Evolutionary conservation across 2,797 vertebrate genomes (phyloP).

Genomic region (Eleutherodactylus coqui): DNA sequence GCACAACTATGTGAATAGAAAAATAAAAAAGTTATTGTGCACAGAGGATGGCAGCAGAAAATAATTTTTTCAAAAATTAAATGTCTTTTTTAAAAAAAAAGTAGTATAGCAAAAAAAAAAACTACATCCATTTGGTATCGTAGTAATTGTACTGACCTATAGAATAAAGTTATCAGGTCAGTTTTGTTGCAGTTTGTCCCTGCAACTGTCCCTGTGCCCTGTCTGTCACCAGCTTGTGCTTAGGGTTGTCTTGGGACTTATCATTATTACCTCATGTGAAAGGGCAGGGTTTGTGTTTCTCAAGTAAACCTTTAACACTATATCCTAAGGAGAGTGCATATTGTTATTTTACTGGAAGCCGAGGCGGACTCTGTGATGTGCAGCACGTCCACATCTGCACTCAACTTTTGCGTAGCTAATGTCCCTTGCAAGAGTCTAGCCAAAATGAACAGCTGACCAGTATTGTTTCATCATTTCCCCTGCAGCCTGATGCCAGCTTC

Average conservation of each 20-base stretch:
- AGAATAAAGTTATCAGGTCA: no score
- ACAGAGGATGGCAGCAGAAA: no score
- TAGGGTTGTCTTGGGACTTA: slow-evolving; percentile 63
- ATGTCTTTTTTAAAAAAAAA: no score
- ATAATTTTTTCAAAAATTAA: no score
- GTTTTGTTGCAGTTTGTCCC: no score
- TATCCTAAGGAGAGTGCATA: slow-evolving; percentile 64
- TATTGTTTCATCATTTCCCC: slow-evolving; percentile 24
- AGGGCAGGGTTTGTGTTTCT: slow-evolving; percentile 70
- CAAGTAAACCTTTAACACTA: slow-evolving; percentile 70
- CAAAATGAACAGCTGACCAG: slow-evolving; percentile 26
- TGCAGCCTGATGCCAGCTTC: background rate
- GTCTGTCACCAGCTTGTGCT: slow-evolving; percentile 37
- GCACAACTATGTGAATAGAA: no score
- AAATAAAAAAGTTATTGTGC: no score
- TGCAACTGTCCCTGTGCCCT: background rate
- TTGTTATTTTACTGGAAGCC: slow-evolving; percentile 73
- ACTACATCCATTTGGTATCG: no score
- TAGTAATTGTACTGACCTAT: no score
- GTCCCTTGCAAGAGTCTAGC: background rate
- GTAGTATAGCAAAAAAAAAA: no score
- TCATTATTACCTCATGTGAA: slow-evolving; percentile 72
- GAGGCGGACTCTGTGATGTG: slow-evolving; percentile 66
- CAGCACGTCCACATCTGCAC: slow-evolving; percentile 66
- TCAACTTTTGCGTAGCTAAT: slow-evolving; percentile 43